Base-by-base conservation (phyloP, 2,888 invertebrate genomes). In the Stenotaenia linearis region DNA sequence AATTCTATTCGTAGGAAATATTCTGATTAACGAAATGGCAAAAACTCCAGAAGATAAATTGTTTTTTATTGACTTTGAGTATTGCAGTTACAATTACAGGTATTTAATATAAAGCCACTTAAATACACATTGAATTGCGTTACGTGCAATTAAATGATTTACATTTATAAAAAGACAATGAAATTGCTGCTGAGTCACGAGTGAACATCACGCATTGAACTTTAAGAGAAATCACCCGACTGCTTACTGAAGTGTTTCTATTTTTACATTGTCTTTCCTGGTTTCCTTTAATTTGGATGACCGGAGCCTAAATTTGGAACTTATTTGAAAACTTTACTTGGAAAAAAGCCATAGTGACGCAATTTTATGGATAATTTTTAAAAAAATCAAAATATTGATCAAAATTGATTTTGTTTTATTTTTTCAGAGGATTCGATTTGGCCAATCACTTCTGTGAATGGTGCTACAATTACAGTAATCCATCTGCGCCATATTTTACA, bases 381-480 rank as follows among this genome's bases (percentile, higher is more conserved):
- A n/a, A n/a, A n/a, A n/a, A n/a, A n/a, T n/a, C n/a, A n/a, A n/a
- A n/a, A n/a, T n/a, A n/a, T n/a, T n/a, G n/a, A n/a, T n/a, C n/a
- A n/a, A n/a, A n/a, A n/a, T 9, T 32, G 5, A 32, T 61, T 21
- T 23, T 80, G 15, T 15, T 45, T n/a, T 2, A n/a, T 2, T 18
- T n/a, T 80, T 82, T 35, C 82, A 86, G 97, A 78, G 96, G 93
- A 0, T 97, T 96, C 86, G 97, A 97, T 86, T 88, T 97, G 77
- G 97, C 97, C 2, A 97, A 97, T 87, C 97, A 97, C 85, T 96
- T 97, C 86, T 90, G 94, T 82, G 97, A 97, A 86, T 86, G 96
- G 95, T 90, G 90, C 0, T 94, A 94, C 85, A 95, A 97, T 85
- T 97, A 97, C 86, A 94, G 92, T 0, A 90, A 91, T 80, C 89